These are phyloP conservation scores for Panthera tigris DNA, from an alignment of 2,113 vertebrate genomes.

Conservation along the genomic window DNA sequence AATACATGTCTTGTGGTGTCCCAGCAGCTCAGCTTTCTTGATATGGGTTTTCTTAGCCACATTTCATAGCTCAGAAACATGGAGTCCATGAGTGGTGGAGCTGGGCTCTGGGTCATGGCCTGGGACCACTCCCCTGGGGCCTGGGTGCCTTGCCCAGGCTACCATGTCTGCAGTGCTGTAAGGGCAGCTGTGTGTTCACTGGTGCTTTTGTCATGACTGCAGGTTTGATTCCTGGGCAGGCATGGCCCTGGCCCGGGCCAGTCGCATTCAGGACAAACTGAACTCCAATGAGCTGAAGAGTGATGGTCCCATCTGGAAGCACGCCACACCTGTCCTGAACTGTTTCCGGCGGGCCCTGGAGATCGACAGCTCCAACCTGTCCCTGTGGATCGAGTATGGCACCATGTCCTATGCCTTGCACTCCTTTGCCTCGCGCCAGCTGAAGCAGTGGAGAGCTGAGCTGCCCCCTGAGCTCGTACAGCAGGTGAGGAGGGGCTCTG, in stretches of 20 bases:
- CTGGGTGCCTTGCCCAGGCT: no score
- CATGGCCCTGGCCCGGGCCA: conserved; percentile 97
- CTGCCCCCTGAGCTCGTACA: conserved; percentile 92
- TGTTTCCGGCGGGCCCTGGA: conserved; percentile 96
- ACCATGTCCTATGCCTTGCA: conserved; percentile 93
- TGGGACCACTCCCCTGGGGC: background rate
- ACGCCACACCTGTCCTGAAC: conserved; percentile 92
- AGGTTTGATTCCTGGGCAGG: conserved; percentile 99
- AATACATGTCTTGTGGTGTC: background rate
- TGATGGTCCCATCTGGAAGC: conserved; percentile 97
- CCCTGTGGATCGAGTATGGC: conserved; percentile 98
- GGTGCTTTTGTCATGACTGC: accelerated
- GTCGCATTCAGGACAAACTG: conserved; percentile 97
- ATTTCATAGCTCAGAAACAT: background rate
- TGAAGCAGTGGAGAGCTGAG: conserved; percentile 94
- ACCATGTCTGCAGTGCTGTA: background rate
- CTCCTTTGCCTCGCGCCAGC: conserved; percentile 95
- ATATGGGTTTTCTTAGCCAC: background rate
- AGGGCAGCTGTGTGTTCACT: background rate
- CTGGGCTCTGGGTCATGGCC: background rate
- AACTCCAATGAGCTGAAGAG: conserved; percentile 98
- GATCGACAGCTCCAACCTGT: conserved; percentile 95
- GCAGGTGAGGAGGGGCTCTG: conserved; percentile 87
- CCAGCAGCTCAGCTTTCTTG: background rate
- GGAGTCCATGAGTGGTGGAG: no score